Base-by-base conservation (phyloP, 2,113 vertebrate genomes). In the Hypomesus transpacificus region DNA sequence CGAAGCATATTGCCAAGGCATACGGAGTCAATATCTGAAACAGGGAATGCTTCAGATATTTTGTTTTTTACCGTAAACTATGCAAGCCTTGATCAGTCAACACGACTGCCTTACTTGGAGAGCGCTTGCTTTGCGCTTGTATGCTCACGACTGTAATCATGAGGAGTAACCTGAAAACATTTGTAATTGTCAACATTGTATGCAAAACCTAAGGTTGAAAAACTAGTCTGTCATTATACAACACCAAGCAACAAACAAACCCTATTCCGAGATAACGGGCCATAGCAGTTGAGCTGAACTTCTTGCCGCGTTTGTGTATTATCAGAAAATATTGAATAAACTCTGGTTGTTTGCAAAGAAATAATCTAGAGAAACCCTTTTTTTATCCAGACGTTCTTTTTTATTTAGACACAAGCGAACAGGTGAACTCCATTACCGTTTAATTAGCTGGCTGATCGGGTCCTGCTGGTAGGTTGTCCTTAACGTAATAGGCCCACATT, bases 1-100 rank as follows among this genome's bases (percentile, higher is more conserved):
- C 80, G 86, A 77, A 91, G 57, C 18, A 89, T 0, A 54, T 87
- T 90, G 5, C 88, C 92, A 57, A 91, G 46, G 63, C 92, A 93
- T 60, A 82, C 73, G 1, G 82, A 31, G 1, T 26, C 8, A 31
- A 89, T 60, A 71, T 34, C 87, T 90, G 60, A 11, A 14, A 60
- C 21, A 22, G 28, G 26, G 77, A 0, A 68, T 20, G 31, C 39
- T 46, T 46, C 1, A 46, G 39, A 11, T 46, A 1, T 46, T 46
- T 46, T 11, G 39, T 46, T 46, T 46, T 46, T 46, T 9, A 46
- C 39, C 39, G 39, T 11, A 11, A 46, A 46, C 39, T 13, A 46
- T 11, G 1, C 39, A 9, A 11, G 39, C 39, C 7, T 46, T 46
- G 7, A 46, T 46, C 9, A 46, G 39, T 11, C 39, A 46, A 46